Percentiles rank a stretch among this genome's conserved stretches.
Evolutionary conservation across 92 coral and sea anemone species (phyloP).

Genomic region (Isaurus tuberculatus): DNA sequence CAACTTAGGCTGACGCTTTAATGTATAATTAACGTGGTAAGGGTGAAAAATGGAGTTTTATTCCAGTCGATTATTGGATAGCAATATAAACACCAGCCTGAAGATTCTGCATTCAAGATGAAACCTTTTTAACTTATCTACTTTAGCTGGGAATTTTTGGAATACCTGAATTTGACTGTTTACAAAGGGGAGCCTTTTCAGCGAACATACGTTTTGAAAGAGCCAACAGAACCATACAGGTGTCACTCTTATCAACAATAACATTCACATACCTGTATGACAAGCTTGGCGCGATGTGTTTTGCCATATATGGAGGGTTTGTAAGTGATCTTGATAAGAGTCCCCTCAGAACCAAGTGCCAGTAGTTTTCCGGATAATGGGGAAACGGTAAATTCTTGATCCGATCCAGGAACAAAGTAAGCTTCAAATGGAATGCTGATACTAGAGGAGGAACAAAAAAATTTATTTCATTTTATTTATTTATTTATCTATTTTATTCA

Average conservation of each 20-base stretch:
- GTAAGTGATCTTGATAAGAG: constrained; percentile 86
- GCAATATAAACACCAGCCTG: too few relatives aligned
- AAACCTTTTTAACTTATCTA: too few relatives aligned
- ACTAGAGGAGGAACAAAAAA: neutral
- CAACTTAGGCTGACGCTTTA: too few relatives aligned
- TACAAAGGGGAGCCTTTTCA: too few relatives aligned
- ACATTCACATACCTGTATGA: constrained; percentile 77
- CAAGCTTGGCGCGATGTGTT: constrained; percentile 92
- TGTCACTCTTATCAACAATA: neutral
- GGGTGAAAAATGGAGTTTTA: too few relatives aligned
- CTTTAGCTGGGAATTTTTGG: too few relatives aligned
- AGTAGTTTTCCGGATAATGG: constrained; percentile 79
- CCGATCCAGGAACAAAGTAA: constrained; percentile 87
- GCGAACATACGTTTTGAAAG: too few relatives aligned
- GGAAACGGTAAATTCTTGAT: constrained; percentile 79
- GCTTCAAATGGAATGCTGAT: constrained; percentile 82
- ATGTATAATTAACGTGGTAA: too few relatives aligned
- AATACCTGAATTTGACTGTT: too few relatives aligned
- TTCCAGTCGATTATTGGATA: too few relatives aligned
- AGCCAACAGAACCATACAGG: neutral
- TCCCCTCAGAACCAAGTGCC: constrained; percentile 88
- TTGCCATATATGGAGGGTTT: constrained; percentile 93
- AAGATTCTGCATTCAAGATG: too few relatives aligned
- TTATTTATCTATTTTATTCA: neutral
- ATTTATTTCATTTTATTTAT: neutral